phyloP scores from a whole-genome alignment of 2,888 invertebrate genomes.

The Xestia ashworthii region DNA sequence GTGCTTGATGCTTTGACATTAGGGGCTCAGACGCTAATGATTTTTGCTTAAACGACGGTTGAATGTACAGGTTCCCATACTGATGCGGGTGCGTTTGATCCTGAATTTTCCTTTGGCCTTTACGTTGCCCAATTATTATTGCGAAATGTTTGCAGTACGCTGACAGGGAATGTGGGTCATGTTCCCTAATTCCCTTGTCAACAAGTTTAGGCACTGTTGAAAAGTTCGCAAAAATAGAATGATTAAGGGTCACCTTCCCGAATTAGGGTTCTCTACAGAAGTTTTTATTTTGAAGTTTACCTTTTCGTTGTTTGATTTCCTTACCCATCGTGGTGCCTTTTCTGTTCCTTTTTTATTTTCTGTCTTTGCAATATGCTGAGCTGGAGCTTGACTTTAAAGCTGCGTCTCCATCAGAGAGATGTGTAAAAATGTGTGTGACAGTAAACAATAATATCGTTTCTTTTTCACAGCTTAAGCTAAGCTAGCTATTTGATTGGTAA shows the following conservation, averaged over 20 bases:
- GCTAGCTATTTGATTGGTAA: not conserved
- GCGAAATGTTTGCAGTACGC: conserved; percentile 29
- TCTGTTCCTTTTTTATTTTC: not conserved
- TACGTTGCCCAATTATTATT: conserved; percentile 15
- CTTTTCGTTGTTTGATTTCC: not conserved
- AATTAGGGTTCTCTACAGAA: conserved; percentile 3
- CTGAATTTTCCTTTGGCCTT: not conserved
- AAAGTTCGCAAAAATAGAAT: conserved; percentile 49
- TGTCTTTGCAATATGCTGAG: conserved; percentile 1
- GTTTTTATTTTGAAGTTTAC: conserved; percentile 16
- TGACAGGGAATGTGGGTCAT: conserved; percentile 45
- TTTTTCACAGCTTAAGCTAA: not conserved
- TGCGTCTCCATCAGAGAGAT: not conserved
- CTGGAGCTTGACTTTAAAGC: conserved; percentile 5
- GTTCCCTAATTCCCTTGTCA: conserved; percentile 33
- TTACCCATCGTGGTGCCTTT: not conserved
- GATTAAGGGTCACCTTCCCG: conserved; percentile 12
- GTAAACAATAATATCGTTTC: not conserved
- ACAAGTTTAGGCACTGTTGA: conserved; percentile 41
- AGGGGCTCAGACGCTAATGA: conserved; percentile 25
- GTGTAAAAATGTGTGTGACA: not conserved
- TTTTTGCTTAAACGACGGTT: conserved; percentile 25
- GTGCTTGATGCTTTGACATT: conserved; percentile 48
- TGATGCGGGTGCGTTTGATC: conserved; percentile 33
- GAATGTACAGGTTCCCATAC: conserved; percentile 14